Evolutionary conservation across 2,113 vertebrate genomes (phyloP), one percentile per base, ranked within the genome.

Genomic region (Brachionichthys hirsutus): DNA sequence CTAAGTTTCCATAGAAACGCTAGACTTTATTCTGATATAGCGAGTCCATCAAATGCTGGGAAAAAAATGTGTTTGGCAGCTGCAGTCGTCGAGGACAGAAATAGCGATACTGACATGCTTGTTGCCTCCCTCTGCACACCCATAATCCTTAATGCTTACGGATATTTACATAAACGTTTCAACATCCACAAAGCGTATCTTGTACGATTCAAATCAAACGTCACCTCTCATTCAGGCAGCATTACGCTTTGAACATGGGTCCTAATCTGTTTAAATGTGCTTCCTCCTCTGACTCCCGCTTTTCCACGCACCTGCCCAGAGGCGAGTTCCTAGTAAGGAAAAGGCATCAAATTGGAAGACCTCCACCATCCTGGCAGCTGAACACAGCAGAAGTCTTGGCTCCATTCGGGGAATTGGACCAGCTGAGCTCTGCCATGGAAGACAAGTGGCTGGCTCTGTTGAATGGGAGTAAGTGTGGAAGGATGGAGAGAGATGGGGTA

Each of bases 1-100:
- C 75, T 73, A 89, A 85, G 90, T 91, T 90, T 90, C 90, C 90
- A 91, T 91, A 88, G 90, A 89, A 91, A 91, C 90, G 80, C 73
- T 47, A 82, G 85, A 83, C 84, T 89, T 89, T 85, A 83, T 85
- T 85, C 87, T 89, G 86, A 88, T 89, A 85, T 76, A 79, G 81
- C 66, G 69, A 85, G 83, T 89, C 89, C 79, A 88, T 90, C 85
- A 91, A 88, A 91, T 78, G 84, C 68, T 75, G 75, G n/a, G n/a
- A 79, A 78, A 83, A 76, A 80, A 82, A 75, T 60, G 68, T 67
- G 83, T 85, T 86, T 88, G 85, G 82, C 88, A 91, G 86, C 78
- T n/a, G n/a, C 43, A 81, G 81, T 85, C 81, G 81, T 79, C 78
- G 80, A 84, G 82, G 80, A 89, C 87, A 84, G 75, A 90, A 91